Base-by-base conservation (phyloP, 2,797 vertebrate species). In the Cirrhinus mrigala region DNA sequence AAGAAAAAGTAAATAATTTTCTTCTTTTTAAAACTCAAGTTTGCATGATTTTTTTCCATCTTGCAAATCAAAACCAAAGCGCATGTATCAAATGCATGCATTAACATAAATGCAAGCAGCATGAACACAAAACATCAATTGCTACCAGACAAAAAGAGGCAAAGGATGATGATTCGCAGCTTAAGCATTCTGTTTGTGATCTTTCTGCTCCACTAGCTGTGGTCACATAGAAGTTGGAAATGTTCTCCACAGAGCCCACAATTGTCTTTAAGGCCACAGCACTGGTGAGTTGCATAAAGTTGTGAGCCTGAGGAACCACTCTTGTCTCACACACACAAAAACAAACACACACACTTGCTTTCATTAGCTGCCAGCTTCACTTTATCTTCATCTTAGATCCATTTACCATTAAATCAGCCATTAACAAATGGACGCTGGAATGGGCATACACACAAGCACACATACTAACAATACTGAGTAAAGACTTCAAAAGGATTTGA, bases 221-320 rank as follows among this genome's bases (percentile, higher is more conserved):
- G 83, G 64, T 85, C 33, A 70, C 62, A 79, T 71, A 52, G 9
- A 76, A 69, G 46, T 69, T 56, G 83, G 37, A 69, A 69, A 84
- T 69, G 62, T 76, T 54, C 12, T 83, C 50, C 37, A 84, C 24
- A 60, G 37, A 60, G 75, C 50, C 62, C 52, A 46, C 75, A 48
- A 78, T 70, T 79, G 83, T 85, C 66, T 79, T 79, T 62, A 62
- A 79, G 24, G 64, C 18, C 40, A 58, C 8, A 46, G 64, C 64
- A 56, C 29, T 70, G 50, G 46, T 44, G 29, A n/a, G 12, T 50
- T 29, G 44, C 69, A 82, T 74, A 48, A 82, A 33, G 24, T 62
- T 78, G 20, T 48, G 27, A 50, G 75, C n/a, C 37, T 1, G 18
- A 68, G 82, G n/a, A 48, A 56, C 48, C 82, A 69, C 20, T 58